Evolutionary conservation across 2,113 vertebrate genomes (phyloP).

Genomic region (Larimichthys crocea): DNA sequence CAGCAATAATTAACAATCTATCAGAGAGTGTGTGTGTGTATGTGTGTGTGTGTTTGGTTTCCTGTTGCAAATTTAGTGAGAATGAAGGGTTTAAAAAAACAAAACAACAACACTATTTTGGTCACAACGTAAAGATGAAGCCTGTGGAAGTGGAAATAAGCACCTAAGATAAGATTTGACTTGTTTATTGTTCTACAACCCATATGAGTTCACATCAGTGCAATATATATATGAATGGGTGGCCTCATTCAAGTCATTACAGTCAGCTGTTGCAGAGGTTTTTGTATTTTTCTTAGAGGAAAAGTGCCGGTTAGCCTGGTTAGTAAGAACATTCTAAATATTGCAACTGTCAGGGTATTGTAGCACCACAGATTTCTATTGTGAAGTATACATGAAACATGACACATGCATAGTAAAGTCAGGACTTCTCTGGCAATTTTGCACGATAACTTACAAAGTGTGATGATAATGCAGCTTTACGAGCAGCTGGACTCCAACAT

Average conservation of each 20-base stretch:
- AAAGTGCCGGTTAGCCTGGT: slow-evolving; percentile 54
- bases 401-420: neutral
- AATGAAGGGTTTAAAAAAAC: slow-evolving; percentile 8
- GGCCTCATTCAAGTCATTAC: slow-evolving; percentile 41
- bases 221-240: slow-evolving; percentile 61
- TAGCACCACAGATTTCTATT: slow-evolving; percentile 45
- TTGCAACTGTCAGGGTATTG: slow-evolving; percentile 11
- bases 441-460: neutral
- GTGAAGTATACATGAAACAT: neutral
- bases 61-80: neutral
- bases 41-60: slow-evolving; percentile 34
- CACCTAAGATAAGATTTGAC: neutral
- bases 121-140: slow-evolving; percentile 39
- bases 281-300: slow-evolving; percentile 6
- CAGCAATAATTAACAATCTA: slow-evolving; percentile 62
- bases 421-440: neutral
- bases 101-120: slow-evolving; percentile 37
- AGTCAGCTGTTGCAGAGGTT: slow-evolving; percentile 21
- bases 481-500: neutral
- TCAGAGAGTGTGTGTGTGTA: slow-evolving; percentile 43
- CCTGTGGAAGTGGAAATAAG: slow-evolving; percentile 6
- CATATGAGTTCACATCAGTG: slow-evolving; percentile 75
- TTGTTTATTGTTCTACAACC: slow-evolving; percentile 19
- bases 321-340: neutral
- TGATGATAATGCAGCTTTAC: neutral